phyloP scores from a whole-genome alignment of 2,797 vertebrate genomes.

The Parotocinclus haroldoi region DNA sequence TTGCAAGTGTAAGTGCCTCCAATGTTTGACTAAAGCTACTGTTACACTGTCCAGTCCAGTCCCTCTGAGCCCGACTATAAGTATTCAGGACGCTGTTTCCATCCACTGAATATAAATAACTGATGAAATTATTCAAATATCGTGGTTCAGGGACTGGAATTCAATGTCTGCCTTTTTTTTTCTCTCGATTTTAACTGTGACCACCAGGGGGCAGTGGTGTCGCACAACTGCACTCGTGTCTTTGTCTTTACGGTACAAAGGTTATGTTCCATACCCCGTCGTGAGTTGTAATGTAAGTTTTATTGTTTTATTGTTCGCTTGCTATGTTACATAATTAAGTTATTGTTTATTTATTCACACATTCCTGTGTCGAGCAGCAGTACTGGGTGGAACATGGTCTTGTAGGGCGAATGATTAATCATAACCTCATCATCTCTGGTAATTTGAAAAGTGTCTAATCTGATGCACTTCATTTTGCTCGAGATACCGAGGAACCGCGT shows the following conservation, averaged over 20 bases:
- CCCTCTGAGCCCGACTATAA: neutral
- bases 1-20: constrained; percentile 46
- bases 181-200: constrained; percentile 47
- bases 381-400: constrained; percentile 45
- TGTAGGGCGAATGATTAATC: neutral
- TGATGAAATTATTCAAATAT: neutral
- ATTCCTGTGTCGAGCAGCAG: constrained; percentile 37
- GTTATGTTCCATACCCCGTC: constrained; percentile 41
- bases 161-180: constrained; percentile 35
- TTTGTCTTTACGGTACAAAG: constrained; percentile 63
- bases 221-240: constrained; percentile 36
- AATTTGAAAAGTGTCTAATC: no score
- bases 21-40: constrained; percentile 30
- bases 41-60: constrained; percentile 9
- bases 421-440: no score
- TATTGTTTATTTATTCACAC: constrained; percentile 58
- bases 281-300: constrained; percentile 29
- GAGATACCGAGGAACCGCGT: no score
- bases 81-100: neutral
- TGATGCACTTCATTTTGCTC: no score
- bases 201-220: constrained; percentile 59
- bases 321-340: constrained; percentile 63
- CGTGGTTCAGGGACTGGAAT: constrained; percentile 18
- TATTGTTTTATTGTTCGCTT: constrained; percentile 43
- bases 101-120: neutral